These are phyloP conservation scores for Lordiphosa collinella DNA, from an alignment of 1,140 invertebrate species.

Conservation along the genomic window DNA sequence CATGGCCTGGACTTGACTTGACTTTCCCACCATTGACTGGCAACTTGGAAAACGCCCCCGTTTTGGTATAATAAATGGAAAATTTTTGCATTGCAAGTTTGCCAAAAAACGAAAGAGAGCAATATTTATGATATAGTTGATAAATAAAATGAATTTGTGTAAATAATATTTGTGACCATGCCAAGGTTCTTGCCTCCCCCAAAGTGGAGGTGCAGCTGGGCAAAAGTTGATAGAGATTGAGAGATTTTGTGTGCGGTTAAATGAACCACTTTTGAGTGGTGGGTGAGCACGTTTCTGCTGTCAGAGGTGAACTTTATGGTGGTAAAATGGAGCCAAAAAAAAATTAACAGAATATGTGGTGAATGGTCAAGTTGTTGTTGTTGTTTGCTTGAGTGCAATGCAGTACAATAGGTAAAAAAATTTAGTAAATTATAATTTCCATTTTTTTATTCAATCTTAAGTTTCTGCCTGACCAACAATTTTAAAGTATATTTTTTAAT, in stretches of 20 bases:
- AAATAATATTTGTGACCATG: conserved; percentile 38
- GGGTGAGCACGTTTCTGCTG: conserved; percentile 1
- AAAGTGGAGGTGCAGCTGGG: too few species aligned
- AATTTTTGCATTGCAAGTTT: conserved; percentile 34
- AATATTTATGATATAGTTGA: conserved; percentile 69
- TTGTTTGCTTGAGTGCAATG: too few species aligned
- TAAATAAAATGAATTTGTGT: conserved; percentile 75
- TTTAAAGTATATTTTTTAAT: too few species aligned
- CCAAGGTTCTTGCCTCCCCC: too few species aligned
- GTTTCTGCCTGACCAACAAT: too few species aligned
- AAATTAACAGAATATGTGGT: not conserved
- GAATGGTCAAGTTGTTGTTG: too few species aligned
- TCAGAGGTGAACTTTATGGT: conserved; percentile 6
- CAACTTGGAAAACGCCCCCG: conserved; percentile 50
- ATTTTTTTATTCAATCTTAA: too few species aligned
- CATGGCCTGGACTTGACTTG: conserved; percentile 37
- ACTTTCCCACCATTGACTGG: conserved; percentile 59
- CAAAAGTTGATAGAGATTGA: too few species aligned
- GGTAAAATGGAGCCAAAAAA: not conserved
- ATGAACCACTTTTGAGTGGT: too few species aligned
- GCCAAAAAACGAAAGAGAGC: conserved; percentile 43
- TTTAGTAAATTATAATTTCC: too few species aligned
- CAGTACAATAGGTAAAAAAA: too few species aligned
- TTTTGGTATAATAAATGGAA: conserved; percentile 69
- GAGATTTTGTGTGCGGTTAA: too few species aligned